These are phyloP conservation scores for Deilephila porcellus DNA, from an alignment of 2,888 invertebrate species.

Conservation along the genomic window DNA sequence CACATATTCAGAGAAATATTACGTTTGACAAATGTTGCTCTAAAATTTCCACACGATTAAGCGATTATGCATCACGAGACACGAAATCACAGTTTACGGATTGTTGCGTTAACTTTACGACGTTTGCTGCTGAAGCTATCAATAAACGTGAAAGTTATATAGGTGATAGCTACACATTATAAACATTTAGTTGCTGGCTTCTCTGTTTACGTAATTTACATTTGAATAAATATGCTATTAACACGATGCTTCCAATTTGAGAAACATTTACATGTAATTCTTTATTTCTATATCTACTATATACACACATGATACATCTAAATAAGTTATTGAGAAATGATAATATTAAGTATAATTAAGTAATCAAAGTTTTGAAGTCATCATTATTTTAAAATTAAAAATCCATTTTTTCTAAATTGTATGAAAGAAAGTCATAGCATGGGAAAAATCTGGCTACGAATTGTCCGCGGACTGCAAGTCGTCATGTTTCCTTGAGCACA, in stretches of 20 bases:
- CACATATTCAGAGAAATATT: too few relatives aligned
- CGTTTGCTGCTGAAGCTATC: constrained; percentile 18
- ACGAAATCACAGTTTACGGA: constrained; percentile 3
- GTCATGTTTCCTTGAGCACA: too few relatives aligned
- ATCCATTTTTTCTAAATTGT: too few relatives aligned
- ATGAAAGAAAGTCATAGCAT: too few relatives aligned
- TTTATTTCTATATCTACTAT: background rate
- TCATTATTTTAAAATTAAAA: too few relatives aligned
- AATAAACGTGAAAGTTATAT: constrained; percentile 17
- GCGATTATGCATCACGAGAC: constrained; percentile 7
- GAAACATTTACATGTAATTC: background rate
- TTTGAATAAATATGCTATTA: background rate
- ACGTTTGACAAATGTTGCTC: background rate
- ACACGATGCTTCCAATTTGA: background rate
- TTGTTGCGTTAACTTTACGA: constrained; percentile 24
- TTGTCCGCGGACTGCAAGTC: too few relatives aligned
- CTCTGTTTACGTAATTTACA: background rate
- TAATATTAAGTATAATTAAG: too few relatives aligned
- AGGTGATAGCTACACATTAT: background rate
- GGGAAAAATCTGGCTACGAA: too few relatives aligned
- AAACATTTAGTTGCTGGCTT: background rate
- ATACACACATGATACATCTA: background rate
- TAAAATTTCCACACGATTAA: constrained; percentile 14
- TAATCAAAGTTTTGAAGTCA: background rate
- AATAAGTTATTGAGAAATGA: background rate